Evolutionary conservation across 2,888 invertebrate species (phyloP), one percentile per base, ranked within the genome.

Genomic region (Trimorus sp.): DNA sequence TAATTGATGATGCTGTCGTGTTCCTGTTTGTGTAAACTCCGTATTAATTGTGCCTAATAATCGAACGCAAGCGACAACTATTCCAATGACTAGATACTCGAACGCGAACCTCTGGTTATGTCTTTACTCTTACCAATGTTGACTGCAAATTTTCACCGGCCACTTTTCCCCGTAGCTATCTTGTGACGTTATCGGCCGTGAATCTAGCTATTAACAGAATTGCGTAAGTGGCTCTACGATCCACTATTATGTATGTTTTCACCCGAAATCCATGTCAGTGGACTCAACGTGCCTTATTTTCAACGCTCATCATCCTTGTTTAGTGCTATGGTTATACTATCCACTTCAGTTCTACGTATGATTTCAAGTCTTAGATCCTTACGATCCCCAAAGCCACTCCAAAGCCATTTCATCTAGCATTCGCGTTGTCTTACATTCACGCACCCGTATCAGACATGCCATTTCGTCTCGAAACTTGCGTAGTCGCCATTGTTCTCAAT

Each of bases 171-270:
- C 94, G 90, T 95, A 97, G 97, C 95, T 96, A 97, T 95, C 96
- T 97, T 94, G 96, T 96, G 95, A 96, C 96, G 93, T 96, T 97
- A 93, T 97, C 97, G 92, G 95, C 96, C 93, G 96, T 97, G 94
- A 97, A 97, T 95, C 95, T 97, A 93, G 96, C 96, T 94, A 95
- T 97, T 94, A 96, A 96, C 95, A 95, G 97, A 94, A 97, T 97
- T 93, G 96, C 96, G 97, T 97, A 96, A 97, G 97, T 96, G 93
- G 91, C 90, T 88, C 86, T 88, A 88, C 83, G 89, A 91, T 89
- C 91, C 91, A 91, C 91, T 89, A 88, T 89, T 91, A 89, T 90
- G 87, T 88, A 86, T 88, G 84, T 89, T 86, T 11, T 88, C 84
- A 85, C 83, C 84, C 38, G 84, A 85, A 74, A 87, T 86, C 84